These are phyloP conservation scores for Hemithea aestivaria DNA, from an alignment of 2,888 invertebrate genomes.

Conservation along the genomic window DNA sequence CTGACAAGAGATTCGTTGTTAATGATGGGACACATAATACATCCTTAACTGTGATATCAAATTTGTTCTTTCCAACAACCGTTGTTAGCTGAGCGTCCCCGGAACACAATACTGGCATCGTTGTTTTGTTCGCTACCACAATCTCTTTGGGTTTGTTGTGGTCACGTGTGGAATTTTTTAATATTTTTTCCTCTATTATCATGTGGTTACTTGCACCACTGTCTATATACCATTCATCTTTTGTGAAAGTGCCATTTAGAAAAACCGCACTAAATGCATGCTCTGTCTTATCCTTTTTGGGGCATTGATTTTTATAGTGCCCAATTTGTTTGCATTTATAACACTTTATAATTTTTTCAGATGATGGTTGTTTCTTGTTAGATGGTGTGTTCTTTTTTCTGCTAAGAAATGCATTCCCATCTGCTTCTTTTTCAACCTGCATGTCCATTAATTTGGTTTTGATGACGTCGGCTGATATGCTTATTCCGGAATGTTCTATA, in stretches of 20 bases:
- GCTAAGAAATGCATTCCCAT: neutral
- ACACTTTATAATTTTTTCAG: conserved; percentile 1
- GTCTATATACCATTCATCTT: conserved; percentile 29
- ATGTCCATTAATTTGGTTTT: conserved; percentile 17
- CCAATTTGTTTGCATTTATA: conserved; percentile 7
- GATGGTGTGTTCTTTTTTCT: neutral
- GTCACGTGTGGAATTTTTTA: conserved; percentile 17
- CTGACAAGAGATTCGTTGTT: conserved; percentile 17
- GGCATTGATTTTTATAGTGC: no score
- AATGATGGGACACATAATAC: conserved; percentile 23
- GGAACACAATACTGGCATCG: conserved; percentile 25
- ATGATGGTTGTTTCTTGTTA: neutral
- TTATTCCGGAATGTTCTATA: no score
- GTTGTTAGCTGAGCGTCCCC: conserved; percentile 24
- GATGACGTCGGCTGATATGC: conserved; percentile 15
- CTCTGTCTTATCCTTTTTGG: conserved; percentile 14
- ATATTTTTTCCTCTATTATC: conserved; percentile 20
- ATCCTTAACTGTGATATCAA: conserved; percentile 19
- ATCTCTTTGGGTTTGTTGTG: conserved; percentile 23
- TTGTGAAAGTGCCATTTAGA: conserved; percentile 27
- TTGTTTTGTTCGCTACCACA: conserved; percentile 27
- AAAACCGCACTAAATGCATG: conserved; percentile 28
- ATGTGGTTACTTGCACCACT: conserved; percentile 30
- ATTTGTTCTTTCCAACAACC: conserved; percentile 2
- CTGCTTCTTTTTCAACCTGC: neutral